Evolutionary conservation across 2,113 vertebrate species (phyloP).

Genomic region (Alces alces): DNA sequence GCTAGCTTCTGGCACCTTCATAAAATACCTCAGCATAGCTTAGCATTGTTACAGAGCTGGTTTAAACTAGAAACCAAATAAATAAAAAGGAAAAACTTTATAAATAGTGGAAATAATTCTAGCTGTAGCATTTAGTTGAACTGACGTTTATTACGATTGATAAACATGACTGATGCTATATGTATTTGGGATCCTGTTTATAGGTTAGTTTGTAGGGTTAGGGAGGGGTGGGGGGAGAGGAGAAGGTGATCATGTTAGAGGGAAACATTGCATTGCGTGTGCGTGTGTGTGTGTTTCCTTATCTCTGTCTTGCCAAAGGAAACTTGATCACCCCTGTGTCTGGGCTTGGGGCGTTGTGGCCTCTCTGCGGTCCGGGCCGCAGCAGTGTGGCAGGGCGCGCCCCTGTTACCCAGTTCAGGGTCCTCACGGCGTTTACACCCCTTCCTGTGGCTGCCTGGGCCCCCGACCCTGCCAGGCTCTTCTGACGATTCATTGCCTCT

Average conservation of each 20-base stretch:
- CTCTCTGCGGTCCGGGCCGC: conserved; percentile 78
- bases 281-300: conserved; percentile 62
- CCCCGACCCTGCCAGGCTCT: conserved; percentile 44
- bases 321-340: conserved; percentile 85
- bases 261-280: conserved; percentile 75
- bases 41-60: conserved; percentile 85
- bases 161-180: conserved; percentile 81
- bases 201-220: conserved; percentile 80
- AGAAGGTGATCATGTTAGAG: conserved; percentile 78
- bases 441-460: background rate
- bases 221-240: conserved; percentile 71
- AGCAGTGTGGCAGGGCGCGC: conserved; percentile 66
- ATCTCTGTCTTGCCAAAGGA: conserved; percentile 94
- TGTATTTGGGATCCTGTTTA: conserved; percentile 82
- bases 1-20: conserved; percentile 86
- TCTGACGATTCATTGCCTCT: conserved; percentile 40
- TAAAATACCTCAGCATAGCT: conserved; percentile 98
- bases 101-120: conserved; percentile 87
- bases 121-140: conserved; percentile 90
- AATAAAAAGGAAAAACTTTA: conserved; percentile 81
- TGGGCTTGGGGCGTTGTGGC: conserved; percentile 76
- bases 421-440: conserved; percentile 57
- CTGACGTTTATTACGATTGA: conserved; percentile 82
- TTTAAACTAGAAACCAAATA: conserved; percentile 85
- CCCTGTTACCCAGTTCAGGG: conserved; percentile 66